A percentile compares a stretch with the other conserved stretches of the same genome.
These are phyloP conservation scores for Platyscapa corneri DNA, from an alignment of 1,140 invertebrate genomes.

Conservation along the genomic window DNA sequence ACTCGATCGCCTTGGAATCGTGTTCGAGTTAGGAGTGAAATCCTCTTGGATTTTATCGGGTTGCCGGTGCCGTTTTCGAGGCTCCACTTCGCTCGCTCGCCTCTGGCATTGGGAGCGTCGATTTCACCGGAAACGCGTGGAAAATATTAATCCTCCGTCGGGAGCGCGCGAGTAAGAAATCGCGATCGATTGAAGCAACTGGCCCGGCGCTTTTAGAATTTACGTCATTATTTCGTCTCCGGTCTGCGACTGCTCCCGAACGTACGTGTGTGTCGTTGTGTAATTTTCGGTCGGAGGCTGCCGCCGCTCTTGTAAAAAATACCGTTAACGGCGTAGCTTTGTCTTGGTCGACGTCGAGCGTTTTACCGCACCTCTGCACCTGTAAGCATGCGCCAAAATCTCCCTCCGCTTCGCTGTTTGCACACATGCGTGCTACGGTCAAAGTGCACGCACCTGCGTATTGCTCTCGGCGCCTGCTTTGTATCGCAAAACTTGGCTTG, in stretches of 20 bases:
- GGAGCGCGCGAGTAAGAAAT: background rate
- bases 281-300: constrained; percentile 56
- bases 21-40: too few species aligned
- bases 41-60: too few species aligned
- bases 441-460: background rate
- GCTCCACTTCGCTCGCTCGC: too few species aligned
- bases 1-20: too few species aligned
- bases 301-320: constrained; percentile 54
- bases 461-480: background rate
- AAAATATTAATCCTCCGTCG: constrained; percentile 8
- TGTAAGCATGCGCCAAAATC: background rate
- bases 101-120: too few species aligned
- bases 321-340: constrained; percentile 57
- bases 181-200: background rate
- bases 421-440: background rate
- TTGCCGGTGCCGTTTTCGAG: too few species aligned
- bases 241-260: too few species aligned
- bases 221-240: constrained; percentile 8
- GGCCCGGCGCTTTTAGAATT: too few species aligned
- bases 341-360: constrained; percentile 53
- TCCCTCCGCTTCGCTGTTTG: background rate
- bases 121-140: background rate
- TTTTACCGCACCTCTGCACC: constrained; percentile 1
- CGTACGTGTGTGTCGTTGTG: constrained; percentile 23
- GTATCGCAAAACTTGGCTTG: background rate